These are phyloP conservation scores for Syrmaticus mikado DNA, from an alignment of 2,113 vertebrate species.

Conservation along the genomic window DNA sequence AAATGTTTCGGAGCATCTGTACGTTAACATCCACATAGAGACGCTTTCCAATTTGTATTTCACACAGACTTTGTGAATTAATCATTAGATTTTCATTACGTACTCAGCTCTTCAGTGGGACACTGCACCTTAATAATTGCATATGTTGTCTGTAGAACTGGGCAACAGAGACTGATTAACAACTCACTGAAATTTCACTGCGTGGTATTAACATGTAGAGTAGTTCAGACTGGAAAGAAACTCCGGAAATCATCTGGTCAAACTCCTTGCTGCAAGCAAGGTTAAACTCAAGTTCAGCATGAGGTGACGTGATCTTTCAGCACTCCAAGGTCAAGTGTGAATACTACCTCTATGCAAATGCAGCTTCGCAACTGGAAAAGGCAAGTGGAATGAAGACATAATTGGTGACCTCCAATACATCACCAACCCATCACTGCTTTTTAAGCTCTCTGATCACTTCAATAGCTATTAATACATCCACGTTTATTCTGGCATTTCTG, in stretches of 20 bases:
- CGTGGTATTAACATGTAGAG: background rate
- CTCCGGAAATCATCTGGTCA: background rate
- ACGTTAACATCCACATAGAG: background rate
- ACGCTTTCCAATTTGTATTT: background rate
- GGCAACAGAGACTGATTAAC: constrained; percentile 11
- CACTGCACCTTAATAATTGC: background rate
- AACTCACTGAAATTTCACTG: background rate
- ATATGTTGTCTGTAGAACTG: background rate
- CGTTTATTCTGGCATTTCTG: background rate
- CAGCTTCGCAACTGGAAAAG: background rate
- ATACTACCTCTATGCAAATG: background rate
- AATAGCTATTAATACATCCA: background rate
- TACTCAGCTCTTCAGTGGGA: background rate
- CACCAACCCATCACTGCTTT: background rate
- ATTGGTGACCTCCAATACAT: background rate
- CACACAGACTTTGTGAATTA: constrained; percentile 16
- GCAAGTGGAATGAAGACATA: background rate
- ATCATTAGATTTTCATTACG: constrained; percentile 8
- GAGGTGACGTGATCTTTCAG: background rate
- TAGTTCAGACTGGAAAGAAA: background rate
- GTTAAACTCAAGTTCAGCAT: background rate
- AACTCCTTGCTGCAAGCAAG: background rate
- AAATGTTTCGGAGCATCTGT: background rate
- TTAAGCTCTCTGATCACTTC: background rate
- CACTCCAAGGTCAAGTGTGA: background rate